Evolutionary conservation across 2,888 invertebrate species (phyloP).

Genomic region (Tuberolachnus salignus): DNA sequence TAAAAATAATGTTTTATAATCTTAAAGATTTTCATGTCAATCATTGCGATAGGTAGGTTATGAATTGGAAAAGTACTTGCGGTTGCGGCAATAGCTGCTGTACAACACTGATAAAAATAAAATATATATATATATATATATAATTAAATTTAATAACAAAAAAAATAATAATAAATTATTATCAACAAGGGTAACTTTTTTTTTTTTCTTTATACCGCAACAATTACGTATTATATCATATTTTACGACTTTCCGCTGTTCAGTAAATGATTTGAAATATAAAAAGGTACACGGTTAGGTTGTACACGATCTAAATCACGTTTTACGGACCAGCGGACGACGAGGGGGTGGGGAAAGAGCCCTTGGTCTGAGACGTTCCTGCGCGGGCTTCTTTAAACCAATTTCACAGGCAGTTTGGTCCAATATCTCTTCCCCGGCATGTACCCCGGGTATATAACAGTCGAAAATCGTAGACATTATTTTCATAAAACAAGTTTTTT

Average conservation of each 20-base stretch:
- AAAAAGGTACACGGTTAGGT: neutral
- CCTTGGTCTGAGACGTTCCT: neutral
- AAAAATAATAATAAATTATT: neutral
- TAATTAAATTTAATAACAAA: constrained; percentile 29
- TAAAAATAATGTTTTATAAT: no score
- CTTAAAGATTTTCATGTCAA: no score
- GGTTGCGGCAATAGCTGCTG: neutral
- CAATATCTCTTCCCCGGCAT: constrained; percentile 1
- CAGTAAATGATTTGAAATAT: constrained; percentile 32
- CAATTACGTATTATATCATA: constrained; percentile 6
- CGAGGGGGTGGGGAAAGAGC: neutral
- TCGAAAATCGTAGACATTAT: constrained; percentile 11
- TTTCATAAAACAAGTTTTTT: constrained; percentile 20
- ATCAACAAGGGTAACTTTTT: neutral
- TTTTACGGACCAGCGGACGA: neutral
- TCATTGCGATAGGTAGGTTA: no score
- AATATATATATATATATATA: no score
- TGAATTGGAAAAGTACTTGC: neutral
- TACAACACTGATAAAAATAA: constrained; percentile 32
- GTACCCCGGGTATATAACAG: neutral
- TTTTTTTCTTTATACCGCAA: neutral
- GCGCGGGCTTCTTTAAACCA: constrained; percentile 16
- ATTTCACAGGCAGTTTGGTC: constrained; percentile 51
- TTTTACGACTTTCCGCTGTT: neutral
- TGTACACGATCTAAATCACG: constrained; percentile 1